Base-by-base conservation (phyloP, 2,797 vertebrate species). In the Kryptolebias ocellatus region DNA sequence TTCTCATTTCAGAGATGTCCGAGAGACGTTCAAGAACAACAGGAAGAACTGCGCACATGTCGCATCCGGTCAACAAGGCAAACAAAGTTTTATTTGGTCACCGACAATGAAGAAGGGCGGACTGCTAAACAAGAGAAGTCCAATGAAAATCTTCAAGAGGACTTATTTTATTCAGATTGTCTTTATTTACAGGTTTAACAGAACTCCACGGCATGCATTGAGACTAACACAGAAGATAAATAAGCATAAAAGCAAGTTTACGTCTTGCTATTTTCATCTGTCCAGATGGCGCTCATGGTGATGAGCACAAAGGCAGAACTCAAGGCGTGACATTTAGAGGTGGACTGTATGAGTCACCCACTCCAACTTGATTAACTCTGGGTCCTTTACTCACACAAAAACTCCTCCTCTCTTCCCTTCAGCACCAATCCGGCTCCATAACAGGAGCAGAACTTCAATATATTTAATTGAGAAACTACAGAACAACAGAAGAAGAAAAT, bases 251-350 rank as follows among this genome's bases (percentile, higher is more conserved):
- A 74, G 79, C 37, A 76, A 70, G 18, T 68, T 55, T 50, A 60
- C 55, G 62, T 57, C 46, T 12, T 45, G 16, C 34, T 8, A 10
- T 47, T 9, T 77, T 64, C 47, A 59, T 72, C 57, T 46, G 62
- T 80, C 68, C 57, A 69, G 67, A 61, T 63, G 0, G 64, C 63
- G 67, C 80, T 72, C 73, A 67, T 47, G 16, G 69, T 68, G 78
- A 78, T 51, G 31, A 56, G 67, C 63, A 47, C 59, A 31, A 56
- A 77, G 74, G 17, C 62, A 53, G 56, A 56, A 57, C 15, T 67
- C 51, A 79, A 63, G 70, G 59, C 67, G 55, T 78, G 78, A 89
- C 87, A 84, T 81, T 80, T 79, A 67, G 53, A 78, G 62, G 46
- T 51, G 67, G 62, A 67, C 34, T 64, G 59, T 60, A 53, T 87